Conservation (phyloP, 2,888 invertebrate species). For the Heliothis peltigera region DNA sequence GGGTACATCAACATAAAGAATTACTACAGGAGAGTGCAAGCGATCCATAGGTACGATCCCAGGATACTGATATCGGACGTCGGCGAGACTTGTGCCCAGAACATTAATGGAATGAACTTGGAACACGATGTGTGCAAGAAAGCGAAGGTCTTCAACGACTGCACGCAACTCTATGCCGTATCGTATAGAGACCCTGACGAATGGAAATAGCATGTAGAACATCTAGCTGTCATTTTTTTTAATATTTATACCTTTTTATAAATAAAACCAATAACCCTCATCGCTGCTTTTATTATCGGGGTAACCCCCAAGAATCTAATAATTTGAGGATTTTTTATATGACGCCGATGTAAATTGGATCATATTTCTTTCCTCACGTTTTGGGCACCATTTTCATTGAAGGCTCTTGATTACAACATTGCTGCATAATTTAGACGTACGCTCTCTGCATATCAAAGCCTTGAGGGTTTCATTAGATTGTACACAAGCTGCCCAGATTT, state of each 20-base stretch:
- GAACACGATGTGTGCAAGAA: constrained; percentile 87
- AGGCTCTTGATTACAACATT: constrained; percentile 59
- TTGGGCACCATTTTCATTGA: constrained; percentile 35
- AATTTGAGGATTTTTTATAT: constrained; percentile 48
- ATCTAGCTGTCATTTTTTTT: constrained; percentile 34
- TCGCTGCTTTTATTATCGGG: constrained; percentile 59
- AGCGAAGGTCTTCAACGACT: constrained; percentile 86
- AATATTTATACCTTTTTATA: constrained; percentile 60
- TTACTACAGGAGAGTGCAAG: constrained; percentile 83
- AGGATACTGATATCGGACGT: constrained; percentile 86
- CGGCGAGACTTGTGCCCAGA: constrained; percentile 85
- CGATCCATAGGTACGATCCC: constrained; percentile 85
- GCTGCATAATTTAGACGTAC: constrained; percentile 60
- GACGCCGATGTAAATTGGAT: constrained; percentile 51
- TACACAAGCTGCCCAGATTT: constrained; percentile 36
- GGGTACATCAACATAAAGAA: constrained; percentile 83
- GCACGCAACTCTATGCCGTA: constrained; percentile 84
- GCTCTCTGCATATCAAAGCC: constrained; percentile 69
- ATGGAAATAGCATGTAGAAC: constrained; percentile 30
- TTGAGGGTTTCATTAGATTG: constrained; percentile 61
- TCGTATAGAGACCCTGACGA: constrained; percentile 77
- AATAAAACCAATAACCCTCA: constrained; percentile 65
- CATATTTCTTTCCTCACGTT: constrained; percentile 51
- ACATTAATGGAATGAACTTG: constrained; percentile 84
- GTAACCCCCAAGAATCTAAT: constrained; percentile 41